Base-by-base conservation (phyloP, 1,140 invertebrate species). In the Aethina tumida region DNA sequence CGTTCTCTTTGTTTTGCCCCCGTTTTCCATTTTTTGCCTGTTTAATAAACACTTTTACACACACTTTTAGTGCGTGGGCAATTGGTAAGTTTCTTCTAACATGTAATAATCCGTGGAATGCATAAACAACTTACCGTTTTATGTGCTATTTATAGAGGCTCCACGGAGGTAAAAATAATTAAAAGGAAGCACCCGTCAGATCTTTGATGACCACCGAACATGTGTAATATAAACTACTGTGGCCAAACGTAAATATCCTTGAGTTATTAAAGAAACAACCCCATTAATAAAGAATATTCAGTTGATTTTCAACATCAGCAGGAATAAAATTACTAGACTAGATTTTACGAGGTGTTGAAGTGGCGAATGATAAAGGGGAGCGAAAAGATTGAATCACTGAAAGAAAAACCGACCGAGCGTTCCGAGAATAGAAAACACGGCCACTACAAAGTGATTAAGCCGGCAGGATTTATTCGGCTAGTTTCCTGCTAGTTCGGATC, bases 371-470 rank as follows among this genome's bases (percentile, higher is more conserved):
- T 26, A 26, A 26, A 26, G 24, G 24, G 24, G 24, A 26, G 24
- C 24, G n/a, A n/a, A n/a, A n/a, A n/a, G n/a, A 26, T 13, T 26
- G 24, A 26, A 26, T 26, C 24, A 26, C 24, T 26, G 24, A 26
- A 26, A 26, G 24, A 26, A 26, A 26, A n/a, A 26, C n/a, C 13
- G 14, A 13, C n/a, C 13, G 24, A 13, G n/a, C 2, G 24, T 26
- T 26, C 24, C 24, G n/a, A 26, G 24, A 26, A 26, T 26, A 26
- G 24, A 26, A 26, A 26, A 26, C 13, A n/a, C n/a, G n/a, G n/a
- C 24, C 24, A 26, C 24, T 26, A 26, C 24, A 26, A 26, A 26
- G 24, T 26, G 24, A 26, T 26, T 26, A 26, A 26, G 24, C 24
- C 13, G n/a, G n/a, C 13, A 13, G 24, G 24, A 2, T 26, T 26